phyloP scores from a whole-genome alignment of 2,113 vertebrate genomes.

The Jacana jacana region DNA sequence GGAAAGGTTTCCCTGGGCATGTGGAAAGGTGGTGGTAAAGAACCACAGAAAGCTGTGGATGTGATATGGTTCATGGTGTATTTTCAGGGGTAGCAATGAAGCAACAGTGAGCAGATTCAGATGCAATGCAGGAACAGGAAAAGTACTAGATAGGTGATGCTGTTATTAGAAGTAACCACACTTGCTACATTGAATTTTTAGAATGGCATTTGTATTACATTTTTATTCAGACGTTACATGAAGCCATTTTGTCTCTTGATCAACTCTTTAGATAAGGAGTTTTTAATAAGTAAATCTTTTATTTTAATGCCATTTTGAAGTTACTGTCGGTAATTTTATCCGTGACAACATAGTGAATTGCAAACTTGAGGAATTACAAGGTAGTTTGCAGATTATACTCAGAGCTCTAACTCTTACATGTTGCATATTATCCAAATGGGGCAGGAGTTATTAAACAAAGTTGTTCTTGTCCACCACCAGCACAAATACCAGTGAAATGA shows the following conservation, averaged over 20 bases:
- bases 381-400: background rate
- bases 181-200: background rate
- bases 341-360: background rate
- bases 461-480: background rate
- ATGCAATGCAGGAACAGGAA: background rate
- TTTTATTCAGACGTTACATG: background rate
- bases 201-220: background rate
- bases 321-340: background rate
- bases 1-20: background rate
- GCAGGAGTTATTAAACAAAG: background rate
- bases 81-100: background rate
- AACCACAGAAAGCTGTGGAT: background rate
- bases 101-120: background rate
- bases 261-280: background rate
- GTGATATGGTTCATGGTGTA: rapidly evolving
- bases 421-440: background rate
- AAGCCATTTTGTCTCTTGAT: background rate
- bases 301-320: background rate
- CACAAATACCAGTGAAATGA: background rate
- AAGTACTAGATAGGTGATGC: background rate
- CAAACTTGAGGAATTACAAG: background rate
- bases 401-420: background rate
- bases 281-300: background rate
- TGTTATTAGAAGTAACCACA: background rate
- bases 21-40: background rate